Evolutionary conservation across 2,113 vertebrate genomes (phyloP).

Genomic region (Marmota monax): DNA sequence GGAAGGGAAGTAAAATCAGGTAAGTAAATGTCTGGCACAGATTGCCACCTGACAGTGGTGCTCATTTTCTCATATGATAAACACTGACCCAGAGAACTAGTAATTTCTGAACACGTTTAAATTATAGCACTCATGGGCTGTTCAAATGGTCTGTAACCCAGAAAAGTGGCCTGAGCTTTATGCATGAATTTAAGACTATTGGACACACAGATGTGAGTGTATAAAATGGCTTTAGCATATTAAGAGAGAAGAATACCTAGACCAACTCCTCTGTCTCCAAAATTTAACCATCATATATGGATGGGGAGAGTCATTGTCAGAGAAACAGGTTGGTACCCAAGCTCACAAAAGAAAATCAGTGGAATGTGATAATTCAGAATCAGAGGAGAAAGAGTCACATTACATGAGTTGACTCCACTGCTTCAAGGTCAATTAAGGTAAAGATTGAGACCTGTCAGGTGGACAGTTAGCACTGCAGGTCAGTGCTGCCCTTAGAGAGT

Average conservation of each 20-base stretch:
- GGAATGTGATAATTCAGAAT: background rate
- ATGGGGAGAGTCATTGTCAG: background rate
- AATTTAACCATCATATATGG: background rate
- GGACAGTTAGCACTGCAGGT: background rate
- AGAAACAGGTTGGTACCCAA: background rate
- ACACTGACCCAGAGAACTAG: background rate
- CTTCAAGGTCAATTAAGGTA: background rate
- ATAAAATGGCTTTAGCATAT: background rate
- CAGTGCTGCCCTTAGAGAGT: background rate
- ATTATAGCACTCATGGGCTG: background rate
- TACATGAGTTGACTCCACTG: background rate
- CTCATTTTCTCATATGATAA: background rate
- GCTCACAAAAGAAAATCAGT: background rate
- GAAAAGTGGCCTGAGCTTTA: background rate
- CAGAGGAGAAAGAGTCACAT: background rate
- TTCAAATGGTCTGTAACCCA: background rate
- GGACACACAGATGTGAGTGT: background rate
- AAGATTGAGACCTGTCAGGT: background rate
- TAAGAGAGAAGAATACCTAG: background rate
- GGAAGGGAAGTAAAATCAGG: background rate
- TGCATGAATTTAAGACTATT: background rate
- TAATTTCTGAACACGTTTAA: constrained; percentile 13
- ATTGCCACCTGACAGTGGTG: background rate
- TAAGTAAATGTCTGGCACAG: background rate
- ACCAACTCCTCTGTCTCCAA: background rate